Evolutionary conservation across 2,113 vertebrate species (phyloP), one percentile per base, ranked within the genome.

Genomic region (Hippocampus guttulatus): DNA sequence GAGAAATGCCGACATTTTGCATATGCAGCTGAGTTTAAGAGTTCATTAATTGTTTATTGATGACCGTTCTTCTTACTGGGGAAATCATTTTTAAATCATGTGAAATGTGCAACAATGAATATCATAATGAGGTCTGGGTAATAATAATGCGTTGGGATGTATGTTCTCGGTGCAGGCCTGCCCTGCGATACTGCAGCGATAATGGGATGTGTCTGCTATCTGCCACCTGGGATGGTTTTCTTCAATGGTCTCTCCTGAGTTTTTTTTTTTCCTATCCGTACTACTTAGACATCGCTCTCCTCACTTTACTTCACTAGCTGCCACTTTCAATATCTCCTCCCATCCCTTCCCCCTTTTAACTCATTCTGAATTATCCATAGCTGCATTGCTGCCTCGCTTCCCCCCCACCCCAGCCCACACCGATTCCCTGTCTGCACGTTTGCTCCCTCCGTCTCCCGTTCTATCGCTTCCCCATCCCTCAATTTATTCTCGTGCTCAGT

Each of bases 321-420:
- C 85, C 85, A 88, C 87, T 86, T 88, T 75, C 78, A 84, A 81
- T 86, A 75, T 81, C 80, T 81, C 73, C 73, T 81, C 83, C 82
- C 38, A 68, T 80, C 82, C 83, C 81, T 78, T 69, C 84, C 85
- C 87, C 85, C 86, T 89, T 89, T 89, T 87, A 88, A 84, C 90
- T 88, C 83, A 74, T 86, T 83, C 87, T 91, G 84, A 91, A 91
- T 90, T 89, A 91, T 90, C 88, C 86, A 91, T 91, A 85, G 81
- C 81, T 0, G 52, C 81, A 85, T 87, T 67, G 69, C 73, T 84
- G 69, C 67, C 84, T 83, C 67, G 68, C 60, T 74, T 65, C 72
- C 62, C 54, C 57, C 68, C 27, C 20, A 38, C 16, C 76, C 78
- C 80, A n/a, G n/a, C 83, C 71, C 62, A 6, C 33, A 38, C 54